Conservation (phyloP, 1,140 invertebrate genomes). For the Pseudomyrmex concolor region DNA sequence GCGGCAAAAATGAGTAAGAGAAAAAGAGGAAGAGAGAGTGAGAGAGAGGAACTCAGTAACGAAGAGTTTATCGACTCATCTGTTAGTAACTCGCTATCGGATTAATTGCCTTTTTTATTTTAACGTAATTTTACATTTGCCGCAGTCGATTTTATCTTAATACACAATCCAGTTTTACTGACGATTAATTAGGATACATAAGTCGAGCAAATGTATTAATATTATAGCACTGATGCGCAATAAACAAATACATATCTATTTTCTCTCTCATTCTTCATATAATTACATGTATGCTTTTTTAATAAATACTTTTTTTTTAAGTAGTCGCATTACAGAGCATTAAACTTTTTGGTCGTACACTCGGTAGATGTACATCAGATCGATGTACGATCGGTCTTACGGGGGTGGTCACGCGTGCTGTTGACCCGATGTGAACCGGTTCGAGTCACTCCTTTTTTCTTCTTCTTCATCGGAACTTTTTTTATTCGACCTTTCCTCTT, state of each 20-base stretch:
- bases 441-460: conserved; percentile 77
- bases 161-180: too few relatives aligned
- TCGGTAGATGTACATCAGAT: conserved; percentile 76
- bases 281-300: background rate
- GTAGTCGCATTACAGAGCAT: background rate
- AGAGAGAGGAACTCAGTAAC: background rate
- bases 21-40: background rate
- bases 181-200: conserved; percentile 3
- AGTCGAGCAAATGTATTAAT: background rate
- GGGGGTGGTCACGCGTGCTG: conserved; percentile 81
- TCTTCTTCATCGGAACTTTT: conserved; percentile 60
- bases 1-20: background rate
- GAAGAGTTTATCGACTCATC: conserved; percentile 19
- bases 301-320: background rate
- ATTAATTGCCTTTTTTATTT: conserved; percentile 11
- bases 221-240: conserved; percentile 8
- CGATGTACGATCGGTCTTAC: conserved; percentile 76
- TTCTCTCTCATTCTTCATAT: too few relatives aligned
- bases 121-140: conserved; percentile 18
- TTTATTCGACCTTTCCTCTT: conserved; percentile 52
- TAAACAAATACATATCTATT: too few relatives aligned
- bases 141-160: background rate
- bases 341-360: conserved; percentile 67
- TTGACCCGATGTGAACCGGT: conserved; percentile 83
- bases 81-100: conserved; percentile 44